Conservation (phyloP, 2,113 vertebrate species). For the Raja brachyura region DNA sequence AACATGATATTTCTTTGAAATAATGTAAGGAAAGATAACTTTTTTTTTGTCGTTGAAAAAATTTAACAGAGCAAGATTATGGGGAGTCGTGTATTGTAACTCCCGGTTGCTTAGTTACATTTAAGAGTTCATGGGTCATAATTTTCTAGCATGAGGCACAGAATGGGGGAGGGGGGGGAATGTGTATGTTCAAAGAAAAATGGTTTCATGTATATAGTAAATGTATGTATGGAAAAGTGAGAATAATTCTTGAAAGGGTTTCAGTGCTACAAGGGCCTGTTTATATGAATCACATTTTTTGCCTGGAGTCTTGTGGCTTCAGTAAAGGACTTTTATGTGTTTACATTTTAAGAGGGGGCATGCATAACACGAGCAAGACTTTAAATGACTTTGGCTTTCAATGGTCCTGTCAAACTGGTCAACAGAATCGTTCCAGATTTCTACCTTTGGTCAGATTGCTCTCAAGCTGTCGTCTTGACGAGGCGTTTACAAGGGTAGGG, state of each 20-base stretch:
- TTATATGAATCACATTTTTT: constrained; percentile 37
- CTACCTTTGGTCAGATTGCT: not conserved
- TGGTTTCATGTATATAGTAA: constrained; percentile 35
- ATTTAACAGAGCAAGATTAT: not conserved
- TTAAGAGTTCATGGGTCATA: constrained; percentile 34
- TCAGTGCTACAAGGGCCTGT: constrained; percentile 30
- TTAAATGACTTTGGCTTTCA: constrained; percentile 22
- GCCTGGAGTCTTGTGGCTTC: constrained; percentile 23
- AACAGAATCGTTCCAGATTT: not conserved
- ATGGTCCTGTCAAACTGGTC: not conserved
- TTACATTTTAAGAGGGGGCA: constrained; percentile 33
- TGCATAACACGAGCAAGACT: constrained; percentile 10
- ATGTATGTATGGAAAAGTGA: constrained; percentile 37
- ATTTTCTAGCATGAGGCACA: constrained; percentile 34
- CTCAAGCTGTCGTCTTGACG: not conserved
- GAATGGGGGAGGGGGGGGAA: not conserved
- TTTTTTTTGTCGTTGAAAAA: constrained; percentile 9
- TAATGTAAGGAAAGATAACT: constrained; percentile 9
- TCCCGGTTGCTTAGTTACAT: constrained; percentile 9
- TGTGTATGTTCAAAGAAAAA: constrained; percentile 30
- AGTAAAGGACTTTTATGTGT: constrained; percentile 28
- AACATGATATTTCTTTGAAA: constrained; percentile 26
- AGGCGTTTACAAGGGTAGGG: not conserved
- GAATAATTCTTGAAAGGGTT: constrained; percentile 29
- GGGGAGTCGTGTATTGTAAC: constrained; percentile 12